These are phyloP conservation scores for Ecliptopera silaceata DNA, from an alignment of 2,888 invertebrate genomes.

Conservation along the genomic window DNA sequence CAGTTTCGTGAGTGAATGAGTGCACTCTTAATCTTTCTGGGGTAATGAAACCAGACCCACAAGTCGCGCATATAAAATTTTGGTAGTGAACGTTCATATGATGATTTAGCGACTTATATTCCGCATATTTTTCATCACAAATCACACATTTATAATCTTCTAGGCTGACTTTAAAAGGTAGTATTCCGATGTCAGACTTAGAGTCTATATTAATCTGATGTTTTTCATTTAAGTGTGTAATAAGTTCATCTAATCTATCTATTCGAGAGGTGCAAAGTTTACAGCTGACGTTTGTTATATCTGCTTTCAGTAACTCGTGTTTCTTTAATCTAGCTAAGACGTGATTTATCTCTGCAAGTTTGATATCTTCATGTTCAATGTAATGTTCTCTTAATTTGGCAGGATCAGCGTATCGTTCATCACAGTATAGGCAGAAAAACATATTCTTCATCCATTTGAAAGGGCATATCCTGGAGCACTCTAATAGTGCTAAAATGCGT, in stretches of 20 bases:
- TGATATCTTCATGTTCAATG: slow-evolving; percentile 45
- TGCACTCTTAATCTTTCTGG: slow-evolving; percentile 67
- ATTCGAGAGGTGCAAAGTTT: slow-evolving; percentile 57
- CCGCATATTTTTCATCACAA: slow-evolving; percentile 59
- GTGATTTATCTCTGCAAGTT: slow-evolving; percentile 44
- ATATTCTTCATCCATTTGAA: slow-evolving; percentile 72
- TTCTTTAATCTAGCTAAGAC: slow-evolving; percentile 48
- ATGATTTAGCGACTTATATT: slow-evolving; percentile 68
- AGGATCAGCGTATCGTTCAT: slow-evolving; percentile 59
- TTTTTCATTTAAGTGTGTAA: slow-evolving; percentile 54
- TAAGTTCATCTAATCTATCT: slow-evolving; percentile 50
- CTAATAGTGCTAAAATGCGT: slow-evolving; percentile 57
- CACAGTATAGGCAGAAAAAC: slow-evolving; percentile 71
- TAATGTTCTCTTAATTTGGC: slow-evolving; percentile 55
- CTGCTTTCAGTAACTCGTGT: slow-evolving; percentile 69
- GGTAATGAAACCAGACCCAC: slow-evolving; percentile 71
- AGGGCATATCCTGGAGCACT: slow-evolving; percentile 65
- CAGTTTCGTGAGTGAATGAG: slow-evolving; percentile 65
- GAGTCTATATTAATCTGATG: slow-evolving; percentile 58
- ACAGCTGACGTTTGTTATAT: slow-evolving; percentile 62
- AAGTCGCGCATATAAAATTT: slow-evolving; percentile 73
- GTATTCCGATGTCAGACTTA: slow-evolving; percentile 55
- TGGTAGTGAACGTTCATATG: slow-evolving; percentile 77
- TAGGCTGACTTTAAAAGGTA: slow-evolving; percentile 63
- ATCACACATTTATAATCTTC: slow-evolving; percentile 59